Base-by-base conservation (phyloP, 2,797 vertebrate species). In the Aplochiton taeniatus region DNA sequence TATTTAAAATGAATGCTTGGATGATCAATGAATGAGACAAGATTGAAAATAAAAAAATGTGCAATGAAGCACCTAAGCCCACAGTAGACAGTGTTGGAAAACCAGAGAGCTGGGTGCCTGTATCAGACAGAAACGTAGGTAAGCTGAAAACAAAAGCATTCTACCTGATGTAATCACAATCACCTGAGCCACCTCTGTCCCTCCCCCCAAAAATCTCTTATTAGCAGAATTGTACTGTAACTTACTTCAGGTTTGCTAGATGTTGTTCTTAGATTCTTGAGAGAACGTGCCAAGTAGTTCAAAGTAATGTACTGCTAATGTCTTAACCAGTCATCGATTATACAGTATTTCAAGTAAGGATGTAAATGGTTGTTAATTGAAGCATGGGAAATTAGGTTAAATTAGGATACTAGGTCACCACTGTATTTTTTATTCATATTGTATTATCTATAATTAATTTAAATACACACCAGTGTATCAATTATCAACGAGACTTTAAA, bases 391-490 rank as follows among this genome's bases (percentile, higher is more conserved):
- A 31, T 3, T 31, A 3, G 6, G 2, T 31, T 31, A 31, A 31
- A 31, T 31, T 31, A 31, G 31, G 31, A 31, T 31, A 31, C 31
- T 6, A 31, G 31, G 31, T 31, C 31, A 31, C 31, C n/a, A n/a
- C n/a, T n/a, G 31, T 31, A 31, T 2, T 31, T 31, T 31, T 6
- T 31, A 31, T 31, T 31, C 31, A 31, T 31, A 3, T 31, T 31
- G 31, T 6, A 31, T 31, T 31, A 31, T 31, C 31, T 31, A 31
- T 72, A 74, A 70, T 77, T 77, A 58, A 74, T 72, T 3, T 61
- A 72, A 62, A 74, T 72, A 61, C 63, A 72, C 70, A 62, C 69
- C 76, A 74, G 68, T 74, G 72, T 72, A 77, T 80, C 64, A 68
- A 62, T 77, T 69, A 65, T 55, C 48, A 48, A 46, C 59, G 72